Evolutionary conservation across 2,888 invertebrate genomes (phyloP), one percentile per base, ranked within the genome.

Genomic region (Hartigia nigra): DNA sequence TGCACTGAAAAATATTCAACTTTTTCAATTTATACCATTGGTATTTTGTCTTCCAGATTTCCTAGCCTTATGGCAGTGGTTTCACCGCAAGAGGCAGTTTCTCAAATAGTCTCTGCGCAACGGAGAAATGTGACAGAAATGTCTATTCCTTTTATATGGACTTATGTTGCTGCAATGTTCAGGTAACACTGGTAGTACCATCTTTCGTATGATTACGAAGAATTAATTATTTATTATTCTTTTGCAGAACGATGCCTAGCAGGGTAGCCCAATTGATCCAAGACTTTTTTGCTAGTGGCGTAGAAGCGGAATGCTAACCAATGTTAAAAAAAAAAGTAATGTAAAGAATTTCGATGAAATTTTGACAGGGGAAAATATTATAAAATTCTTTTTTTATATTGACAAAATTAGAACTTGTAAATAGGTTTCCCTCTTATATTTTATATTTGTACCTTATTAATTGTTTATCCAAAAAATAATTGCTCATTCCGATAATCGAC

Each of bases 21-120:
- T 70, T 79, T 12, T 12, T 70, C 39, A 31, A 55, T 32, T 31
- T 39, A 72, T 72, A 72, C 37, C 12, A 32, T 31, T 31, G 23
- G 14, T 77, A 35, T 31, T 31, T 34, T 80, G 81, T 55, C 69
- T 80, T 82, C 32, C 79, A 92, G 92, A 87, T 96, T 96, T 92
- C 94, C 94, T 2, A 93, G 91, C 32, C 87, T 95, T 80, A 93
- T 96, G 93, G 93, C 93, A 87, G 90, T 96, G 87, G 92, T 96
- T 74, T 89, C 93, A 11, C 93, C 95, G 0, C 92, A 94, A 82
- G 93, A 94, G 81, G 96, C 95, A 0, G 96, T 95, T 0, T 92
- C 93, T 77, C 91, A 93, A 82, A 96, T 96, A 87, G 93, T 96
- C 76, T 92, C 92, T 76, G 96, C 96, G 0, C 95, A 96, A 84